Percentiles rank a stretch among this genome's conserved stretches.
These are phyloP conservation scores for Drosophila trapezifrons DNA, from an alignment of 1,140 invertebrate species.

Conservation along the genomic window DNA sequence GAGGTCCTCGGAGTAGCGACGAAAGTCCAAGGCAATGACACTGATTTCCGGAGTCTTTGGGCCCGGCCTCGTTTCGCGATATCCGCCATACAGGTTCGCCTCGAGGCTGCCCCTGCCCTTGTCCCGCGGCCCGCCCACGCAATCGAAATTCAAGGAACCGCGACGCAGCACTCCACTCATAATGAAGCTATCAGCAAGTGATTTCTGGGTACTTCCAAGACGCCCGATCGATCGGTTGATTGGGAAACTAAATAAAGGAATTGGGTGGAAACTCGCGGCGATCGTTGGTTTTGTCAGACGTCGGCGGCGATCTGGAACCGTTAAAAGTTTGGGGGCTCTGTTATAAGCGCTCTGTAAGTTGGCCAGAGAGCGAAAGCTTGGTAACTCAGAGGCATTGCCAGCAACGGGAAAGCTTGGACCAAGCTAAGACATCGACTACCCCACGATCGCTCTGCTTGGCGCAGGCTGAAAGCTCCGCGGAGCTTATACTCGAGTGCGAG, in stretches of 20 bases:
- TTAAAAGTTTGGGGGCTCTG: slow-evolving; percentile 61
- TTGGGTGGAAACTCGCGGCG: slow-evolving; percentile 38
- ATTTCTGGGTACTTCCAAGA: slow-evolving; percentile 17
- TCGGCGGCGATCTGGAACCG: slow-evolving; percentile 72
- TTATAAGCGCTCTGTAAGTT: slow-evolving; percentile 58
- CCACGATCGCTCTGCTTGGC: slow-evolving; percentile 12
- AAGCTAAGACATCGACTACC: slow-evolving; percentile 31
- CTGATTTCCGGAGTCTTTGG: slow-evolving; percentile 81
- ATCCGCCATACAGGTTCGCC: slow-evolving; percentile 78
- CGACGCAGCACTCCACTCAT: slow-evolving; percentile 81
- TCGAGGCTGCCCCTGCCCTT: slow-evolving; percentile 72
- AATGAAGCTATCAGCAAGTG: slow-evolving; percentile 14
- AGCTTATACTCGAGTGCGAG: slow-evolving; percentile 9
- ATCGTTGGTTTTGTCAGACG: slow-evolving; percentile 55
- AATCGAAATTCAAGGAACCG: slow-evolving; percentile 78
- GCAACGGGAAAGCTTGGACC: slow-evolving; percentile 11
- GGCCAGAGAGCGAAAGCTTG: slow-evolving; percentile 59
- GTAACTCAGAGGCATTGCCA: slow-evolving; percentile 30
- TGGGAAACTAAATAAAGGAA: slow-evolving; percentile 21
- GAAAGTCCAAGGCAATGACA: slow-evolving; percentile 80
- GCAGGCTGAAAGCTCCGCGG: slow-evolving; percentile 2
- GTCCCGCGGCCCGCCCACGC: slow-evolving; percentile 48
- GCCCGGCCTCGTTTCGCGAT: slow-evolving; percentile 72
- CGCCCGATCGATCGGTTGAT: slow-evolving; percentile 22
- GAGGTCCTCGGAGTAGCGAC: slow-evolving; percentile 76